Base-by-base conservation (phyloP, 2,113 vertebrate genomes). In the Caranx ignobilis region DNA sequence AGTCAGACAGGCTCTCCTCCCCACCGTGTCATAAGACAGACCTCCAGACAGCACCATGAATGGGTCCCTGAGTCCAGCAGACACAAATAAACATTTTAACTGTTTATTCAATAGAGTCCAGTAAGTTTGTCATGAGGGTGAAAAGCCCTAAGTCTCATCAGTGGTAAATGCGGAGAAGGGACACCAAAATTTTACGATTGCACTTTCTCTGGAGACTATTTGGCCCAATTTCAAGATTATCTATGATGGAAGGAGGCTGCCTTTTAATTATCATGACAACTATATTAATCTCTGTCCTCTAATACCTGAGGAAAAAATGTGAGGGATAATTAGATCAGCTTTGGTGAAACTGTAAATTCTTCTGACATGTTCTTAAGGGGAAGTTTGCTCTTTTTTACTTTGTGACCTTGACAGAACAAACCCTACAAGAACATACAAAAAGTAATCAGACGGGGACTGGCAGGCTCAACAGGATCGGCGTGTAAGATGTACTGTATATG, bases 1-100 rank as follows among this genome's bases (percentile, higher is more conserved):
- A 21, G 98, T 99, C 92, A 99, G 94, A 91, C 98, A 99, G 59
- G 98, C 96, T 93, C 98, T 95, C 89, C 97, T 96, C 87, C 98
- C 97, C 81, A 97, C 96, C 43, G 97, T 99, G 77, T 99, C 98
- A 67, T 99, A 99, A 1, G 98, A 98, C 87, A 99, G 94, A 52
- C 98, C 98, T 87, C 98, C 98, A 32, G 97, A 99, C 77, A 99
- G 95, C 79, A 99, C 96, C 93, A 99, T 97, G 91, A 99, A 99
- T 72, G 98, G 87, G 72, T 95, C 95, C 80, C 94, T 94, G 86
- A 41, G 50, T 31, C 50, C 35, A 59, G 41, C 4, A 74, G 54
- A 80, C 62, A 75, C 48, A 56, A 12, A 72, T 41, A 43, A 2
- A 60, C 45, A 48, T 16, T 79, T 75, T 48, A 39, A 85, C 10